These are phyloP conservation scores for Sitobion miscanthi DNA, from an alignment of 1,140 invertebrate genomes.

Conservation along the genomic window DNA sequence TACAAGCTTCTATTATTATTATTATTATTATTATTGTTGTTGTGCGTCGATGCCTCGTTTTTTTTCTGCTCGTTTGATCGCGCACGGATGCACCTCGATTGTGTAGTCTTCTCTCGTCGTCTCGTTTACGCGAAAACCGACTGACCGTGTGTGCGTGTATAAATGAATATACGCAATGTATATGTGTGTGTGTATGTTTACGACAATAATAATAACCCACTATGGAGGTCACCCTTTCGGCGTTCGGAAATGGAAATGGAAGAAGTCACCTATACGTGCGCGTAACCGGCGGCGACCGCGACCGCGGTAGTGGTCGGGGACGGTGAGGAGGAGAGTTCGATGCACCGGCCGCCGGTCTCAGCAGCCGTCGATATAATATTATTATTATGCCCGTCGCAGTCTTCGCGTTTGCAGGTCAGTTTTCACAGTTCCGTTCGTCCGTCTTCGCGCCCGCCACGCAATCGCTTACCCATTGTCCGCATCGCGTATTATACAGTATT, in stretches of 20 bases:
- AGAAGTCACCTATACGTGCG: conserved; percentile 19
- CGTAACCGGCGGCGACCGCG: background rate
- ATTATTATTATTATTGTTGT: background rate
- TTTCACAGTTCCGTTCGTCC: conserved; percentile 34
- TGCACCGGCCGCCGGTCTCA: conserved; percentile 1
- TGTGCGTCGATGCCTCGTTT: background rate
- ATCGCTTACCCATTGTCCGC: background rate
- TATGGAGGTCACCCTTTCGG: conserved; percentile 47
- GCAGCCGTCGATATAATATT: background rate
- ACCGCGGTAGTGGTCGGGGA: background rate
- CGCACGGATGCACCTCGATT: conserved; percentile 17
- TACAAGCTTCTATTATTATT: background rate
- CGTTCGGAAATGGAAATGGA: conserved; percentile 38
- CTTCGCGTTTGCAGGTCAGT: conserved; percentile 50
- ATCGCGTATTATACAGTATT: background rate
- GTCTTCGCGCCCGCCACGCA: background rate
- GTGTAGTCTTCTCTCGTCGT: background rate
- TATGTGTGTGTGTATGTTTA: background rate
- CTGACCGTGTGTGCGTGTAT: background rate
- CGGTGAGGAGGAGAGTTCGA: conserved; percentile 43
- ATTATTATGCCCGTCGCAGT: conserved; percentile 45
- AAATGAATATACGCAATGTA: background rate
- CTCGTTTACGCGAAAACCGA: background rate
- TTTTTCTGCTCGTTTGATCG: background rate
- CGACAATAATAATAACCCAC: conserved; percentile 28